Evolutionary conservation across 2,888 invertebrate species (phyloP), one percentile per base, ranked within the genome.

Genomic region (Andrena marginata): DNA sequence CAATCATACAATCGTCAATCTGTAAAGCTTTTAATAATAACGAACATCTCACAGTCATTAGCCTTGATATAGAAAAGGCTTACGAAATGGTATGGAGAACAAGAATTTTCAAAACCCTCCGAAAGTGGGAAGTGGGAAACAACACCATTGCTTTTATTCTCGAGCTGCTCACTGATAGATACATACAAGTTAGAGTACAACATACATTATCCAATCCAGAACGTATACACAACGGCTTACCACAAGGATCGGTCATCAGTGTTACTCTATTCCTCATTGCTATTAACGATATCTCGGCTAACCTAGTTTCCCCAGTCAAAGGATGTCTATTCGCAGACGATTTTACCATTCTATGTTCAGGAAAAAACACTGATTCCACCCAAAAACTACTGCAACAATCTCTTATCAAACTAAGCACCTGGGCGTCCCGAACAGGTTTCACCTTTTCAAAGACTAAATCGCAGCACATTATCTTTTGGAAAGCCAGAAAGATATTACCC

Each of bases 241-340:
- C 70, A 10, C 60, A 70, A 26, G 31, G 60, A 8, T 70, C 60
- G 13, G 29, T 70, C 3, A 33, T 60, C 4, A 60, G 70, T 48
- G 70, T 70, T 1, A 26, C 33, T 5, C 8, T 59, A 35, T 70
- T 70, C n/a, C 16, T 49, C 7, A 59, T 70, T 7, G 70, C 70
- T 7, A 70, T 70, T 16, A 31, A 59, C 26, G 59, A 59, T 13
- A 59, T 70, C 2, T 16, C 13, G 1, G n/a, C 20, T 4, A 51
- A 33, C 6, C 33, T 29, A 23, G 4, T 7, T 4, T 3, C 29
- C 7, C 70, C 70, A 29, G 20, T 70, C 5, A 70, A 48, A 26
- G 26, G n/a, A 2, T 48, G 20, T 3, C 29, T 59, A 1, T 70
- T 42, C 13, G 70, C 70, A 8, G 60, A 60, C n/a, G 70, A 70